Percentiles rank a stretch among this genome's conserved stretches.
These are phyloP conservation scores for Leucoma salicis DNA, from an alignment of 2,888 invertebrate species.

Conservation along the genomic window DNA sequence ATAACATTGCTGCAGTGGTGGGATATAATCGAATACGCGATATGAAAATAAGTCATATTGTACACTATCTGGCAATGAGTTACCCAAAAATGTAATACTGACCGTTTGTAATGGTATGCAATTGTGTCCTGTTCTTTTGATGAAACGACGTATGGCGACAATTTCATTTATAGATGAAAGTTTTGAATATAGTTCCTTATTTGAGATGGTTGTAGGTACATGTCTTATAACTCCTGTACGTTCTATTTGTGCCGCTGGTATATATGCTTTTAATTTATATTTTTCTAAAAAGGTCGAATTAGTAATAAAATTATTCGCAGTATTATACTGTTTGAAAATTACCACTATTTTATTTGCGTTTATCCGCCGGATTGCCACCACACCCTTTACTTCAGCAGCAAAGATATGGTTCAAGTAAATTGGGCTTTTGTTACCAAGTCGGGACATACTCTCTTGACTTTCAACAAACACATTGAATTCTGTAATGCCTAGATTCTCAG, in stretches of 20 bases:
- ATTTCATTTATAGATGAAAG: slow-evolving; percentile 2
- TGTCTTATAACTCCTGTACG: slow-evolving; percentile 4
- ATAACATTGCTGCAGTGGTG: slow-evolving; percentile 8
- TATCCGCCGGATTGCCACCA: slow-evolving; percentile 7
- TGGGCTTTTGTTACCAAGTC: slow-evolving; percentile 4
- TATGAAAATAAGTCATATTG: slow-evolving; percentile 8
- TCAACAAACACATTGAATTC: not conserved
- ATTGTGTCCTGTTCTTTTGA: not conserved
- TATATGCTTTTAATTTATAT: not conserved
- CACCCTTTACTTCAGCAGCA: slow-evolving; percentile 9
- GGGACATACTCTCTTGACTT: not conserved
- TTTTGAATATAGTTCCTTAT: not conserved
- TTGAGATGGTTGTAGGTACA: slow-evolving; percentile 8
- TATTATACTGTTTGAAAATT: slow-evolving; percentile 8
- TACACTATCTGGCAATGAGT: not conserved
- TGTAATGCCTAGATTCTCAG: not conserved
- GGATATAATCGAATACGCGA: slow-evolving; percentile 10
- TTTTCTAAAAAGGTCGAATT: not conserved
- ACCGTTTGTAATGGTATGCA: slow-evolving; percentile 1
- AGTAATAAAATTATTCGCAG: slow-evolving; percentile 10
- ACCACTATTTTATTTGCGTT: slow-evolving; percentile 14
- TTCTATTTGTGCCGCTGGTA: slow-evolving; percentile 4
- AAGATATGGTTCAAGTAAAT: slow-evolving; percentile 14
- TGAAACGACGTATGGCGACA: not conserved
- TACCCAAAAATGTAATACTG: slow-evolving; percentile 4